Evolutionary conservation across 2,797 vertebrate species (phyloP), one percentile per base, ranked within the genome.

Genomic region (Sphaeramia orbicularis): DNA sequence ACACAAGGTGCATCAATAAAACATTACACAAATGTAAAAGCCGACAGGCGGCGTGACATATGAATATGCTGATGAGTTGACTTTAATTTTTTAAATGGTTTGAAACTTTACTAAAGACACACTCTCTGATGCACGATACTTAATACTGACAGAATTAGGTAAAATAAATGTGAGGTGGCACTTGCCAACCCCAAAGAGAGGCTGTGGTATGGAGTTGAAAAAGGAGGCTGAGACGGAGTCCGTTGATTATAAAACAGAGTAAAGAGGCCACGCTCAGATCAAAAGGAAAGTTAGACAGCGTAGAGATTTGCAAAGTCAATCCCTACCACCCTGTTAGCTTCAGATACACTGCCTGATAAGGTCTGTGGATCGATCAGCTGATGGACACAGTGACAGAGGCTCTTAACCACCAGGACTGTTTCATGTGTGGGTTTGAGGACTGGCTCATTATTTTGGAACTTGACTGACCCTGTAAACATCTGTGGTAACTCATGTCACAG

Each of bases 261-360:
- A 59, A 65, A 71, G 76, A 76, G 64, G 76, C 48, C 69, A 2
- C 0, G 57, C 50, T 75, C 45, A 53, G 74, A 86, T 89, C 78
- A 81, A 83, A 83, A 66, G 71, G 55, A 84, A 78, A 80, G 84
- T 83, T 74, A 58, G 54, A 75, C 64, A 48, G 49, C 67, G 54
- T 49, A 74, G 83, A 84, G 83, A 90, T 90, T 86, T 84, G 73
- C 83, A 76, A 86, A 88, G 86, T 84, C 86, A 90, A 89, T 84
- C 83, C 77, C 54, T 68, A 55, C 63, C 80, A 77, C 73, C 76
- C 76, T 59, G 81, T 84, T 83, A 71, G 86, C 65, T 65, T 72
- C 74, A 85, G 84, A 89, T 81, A 84, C 81, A 82, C 75, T 19
- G 74, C 67, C 74, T 83, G 89, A 90, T 91, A 89, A 90, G 85